Percentiles rank a stretch among this genome's conserved stretches.
phyloP scores from a whole-genome alignment of 2,797 vertebrate species.

The Paramormyrops hopkinsi region DNA sequence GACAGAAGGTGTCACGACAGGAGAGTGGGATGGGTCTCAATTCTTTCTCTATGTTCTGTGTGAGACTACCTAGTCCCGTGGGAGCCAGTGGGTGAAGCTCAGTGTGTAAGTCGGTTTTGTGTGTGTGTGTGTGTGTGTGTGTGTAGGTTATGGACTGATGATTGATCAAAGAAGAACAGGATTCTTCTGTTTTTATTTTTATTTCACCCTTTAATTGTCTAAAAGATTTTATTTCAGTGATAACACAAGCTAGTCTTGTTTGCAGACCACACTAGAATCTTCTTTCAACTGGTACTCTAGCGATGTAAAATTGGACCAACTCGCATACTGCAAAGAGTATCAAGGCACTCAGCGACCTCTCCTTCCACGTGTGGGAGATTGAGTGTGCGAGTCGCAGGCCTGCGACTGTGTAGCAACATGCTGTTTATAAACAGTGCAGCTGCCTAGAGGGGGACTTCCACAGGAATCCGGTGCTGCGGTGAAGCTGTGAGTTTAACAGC shows the following conservation, averaged over 20 bases:
- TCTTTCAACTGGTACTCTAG: background rate
- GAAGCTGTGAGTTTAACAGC: background rate
- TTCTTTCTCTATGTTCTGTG: background rate
- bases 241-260: background rate
- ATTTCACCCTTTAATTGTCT: background rate
- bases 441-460: conserved; percentile 20
- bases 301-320: background rate
- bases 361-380: background rate
- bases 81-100: background rate
- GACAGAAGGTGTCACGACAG: background rate
- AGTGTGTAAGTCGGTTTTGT: background rate
- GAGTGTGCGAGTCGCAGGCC: background rate
- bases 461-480: background rate
- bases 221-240: background rate
- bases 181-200: background rate
- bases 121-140: background rate
- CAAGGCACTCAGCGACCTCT: background rate
- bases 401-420: conserved; percentile 31
- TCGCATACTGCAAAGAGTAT: background rate
- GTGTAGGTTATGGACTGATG: background rate
- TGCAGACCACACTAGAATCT: background rate
- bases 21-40: background rate
- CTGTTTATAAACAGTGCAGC: conserved; percentile 38
- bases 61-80: background rate
- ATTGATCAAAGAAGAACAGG: background rate